Base-by-base conservation (phyloP, 2,797 vertebrate genomes). In the Myotis myotis region DNA sequence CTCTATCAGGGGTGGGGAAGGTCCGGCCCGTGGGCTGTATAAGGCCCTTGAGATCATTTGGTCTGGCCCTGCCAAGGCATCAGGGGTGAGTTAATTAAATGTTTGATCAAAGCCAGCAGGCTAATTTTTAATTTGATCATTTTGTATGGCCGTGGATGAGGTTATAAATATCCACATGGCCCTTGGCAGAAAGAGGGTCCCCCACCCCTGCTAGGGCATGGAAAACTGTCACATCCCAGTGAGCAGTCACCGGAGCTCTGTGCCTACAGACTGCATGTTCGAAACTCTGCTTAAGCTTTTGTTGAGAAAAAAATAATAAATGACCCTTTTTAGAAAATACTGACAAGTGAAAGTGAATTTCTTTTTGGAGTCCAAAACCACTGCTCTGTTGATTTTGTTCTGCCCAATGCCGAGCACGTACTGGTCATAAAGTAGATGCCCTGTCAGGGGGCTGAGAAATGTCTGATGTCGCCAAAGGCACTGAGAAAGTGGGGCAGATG, bases 281-380 rank as follows among this genome's bases (percentile, higher is more conserved):
- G 19, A 15, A 19, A 10, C 13, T 60, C 8, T 0, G 15, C 28
- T 53, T 28, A 53, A 75, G 22, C 8, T 68, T 88, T 74, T 3
- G 16, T 8, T 17, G 30, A 82, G 60, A 66, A 25, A 87, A 82
- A 89, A 76, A 79, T 68, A 84, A 78, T 30, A 49, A 84, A n/a
- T 62, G 76, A 9, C 2, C 6, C 8, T 72, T 75, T 30, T 17
- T 71, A 51, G 38, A 80, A 81, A 64, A 66, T 8, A 44, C 8
- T 22, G 25, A 20, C 49, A n/a, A 22, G 74, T 44, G 22, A 74
- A 86, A 41, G 36, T 3, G 8, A 47, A 9, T 66, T 49, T 60
- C 22, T 23, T 13, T 81, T 93, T 76, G 49, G 47, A 74, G 15
- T 36, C 8, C 66, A n/a, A 55, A 79, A 87, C 11, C 12, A 51